phyloP scores from a whole-genome alignment of 2,888 invertebrate species.

The Eupithecia tripunctaria region DNA sequence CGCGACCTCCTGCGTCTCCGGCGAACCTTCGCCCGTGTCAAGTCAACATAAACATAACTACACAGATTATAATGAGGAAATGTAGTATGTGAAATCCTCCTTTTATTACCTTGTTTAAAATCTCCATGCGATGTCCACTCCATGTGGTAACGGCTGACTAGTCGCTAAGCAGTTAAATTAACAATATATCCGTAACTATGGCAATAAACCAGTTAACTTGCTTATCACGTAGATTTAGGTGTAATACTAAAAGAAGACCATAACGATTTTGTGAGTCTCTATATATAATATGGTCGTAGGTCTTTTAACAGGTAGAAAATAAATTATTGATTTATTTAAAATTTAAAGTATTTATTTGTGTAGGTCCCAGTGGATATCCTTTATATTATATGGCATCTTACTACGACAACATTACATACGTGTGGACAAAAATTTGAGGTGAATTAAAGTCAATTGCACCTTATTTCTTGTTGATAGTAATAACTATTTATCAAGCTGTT shows the following conservation, averaged over 20 bases:
- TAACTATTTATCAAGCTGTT: too few relatives aligned
- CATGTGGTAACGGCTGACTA: neutral
- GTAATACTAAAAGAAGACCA: neutral
- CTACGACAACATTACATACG: too few relatives aligned
- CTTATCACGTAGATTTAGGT: neutral
- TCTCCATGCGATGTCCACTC: neutral
- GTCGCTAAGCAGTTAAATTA: neutral
- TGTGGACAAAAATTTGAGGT: too few relatives aligned
- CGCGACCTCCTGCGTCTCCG: neutral
- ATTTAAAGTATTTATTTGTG: too few relatives aligned
- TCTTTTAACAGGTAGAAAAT: too few relatives aligned
- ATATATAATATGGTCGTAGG: too few relatives aligned
- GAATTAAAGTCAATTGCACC: too few relatives aligned
- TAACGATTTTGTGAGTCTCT: neutral
- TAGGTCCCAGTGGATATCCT: too few relatives aligned
- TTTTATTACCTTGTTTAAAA: constrained; percentile 5
- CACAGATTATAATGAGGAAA: neutral
- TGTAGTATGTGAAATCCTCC: neutral
- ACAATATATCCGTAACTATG: constrained; percentile 6
- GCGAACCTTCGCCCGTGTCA: neutral
- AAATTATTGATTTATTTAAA: too few relatives aligned
- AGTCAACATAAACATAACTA: neutral
- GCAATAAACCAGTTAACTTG: neutral
- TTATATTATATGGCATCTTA: too few relatives aligned
- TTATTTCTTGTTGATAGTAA: too few relatives aligned